A percentile compares a stretch with the other conserved stretches of the same genome.
Evolutionary conservation across 2,888 invertebrate species (phyloP).

Genomic region (Malacosoma neustria): DNA sequence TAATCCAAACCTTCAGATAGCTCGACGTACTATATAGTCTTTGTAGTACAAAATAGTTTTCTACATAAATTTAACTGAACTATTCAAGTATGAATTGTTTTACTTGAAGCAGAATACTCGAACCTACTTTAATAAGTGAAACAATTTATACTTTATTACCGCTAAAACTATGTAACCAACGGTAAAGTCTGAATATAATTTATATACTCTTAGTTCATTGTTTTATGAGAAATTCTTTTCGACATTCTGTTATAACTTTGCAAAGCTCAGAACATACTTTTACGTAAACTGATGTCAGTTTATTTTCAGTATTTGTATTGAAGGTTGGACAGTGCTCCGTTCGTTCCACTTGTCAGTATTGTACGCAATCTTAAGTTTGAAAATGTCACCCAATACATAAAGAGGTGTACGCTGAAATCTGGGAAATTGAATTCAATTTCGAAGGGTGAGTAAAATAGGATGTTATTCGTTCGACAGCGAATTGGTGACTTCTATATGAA

Average conservation of each 20-base stretch:
- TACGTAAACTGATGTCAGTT: neutral
- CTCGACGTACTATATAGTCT: no score
- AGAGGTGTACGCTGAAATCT: constrained; percentile 23
- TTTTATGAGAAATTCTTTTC: neutral
- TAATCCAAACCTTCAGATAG: no score
- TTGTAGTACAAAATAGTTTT: no score
- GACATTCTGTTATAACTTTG: neutral
- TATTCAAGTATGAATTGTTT: no score
- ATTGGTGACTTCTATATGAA: no score
- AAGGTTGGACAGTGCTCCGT: neutral
- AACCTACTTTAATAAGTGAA: no score
- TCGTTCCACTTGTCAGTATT: neutral
- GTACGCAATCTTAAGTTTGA: neutral
- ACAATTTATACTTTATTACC: neutral
- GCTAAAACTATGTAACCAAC: neutral
- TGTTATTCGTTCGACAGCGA: neutral
- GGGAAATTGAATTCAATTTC: constrained; percentile 45
- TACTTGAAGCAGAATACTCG: no score
- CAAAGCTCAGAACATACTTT: neutral
- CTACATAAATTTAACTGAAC: no score
- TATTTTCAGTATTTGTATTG: no score
- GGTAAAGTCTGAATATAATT: neutral
- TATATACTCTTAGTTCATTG: neutral
- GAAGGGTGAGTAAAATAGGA: constrained; percentile 13
- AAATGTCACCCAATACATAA: neutral